Evolutionary conservation across 2,888 invertebrate genomes (phyloP), one percentile per base, ranked within the genome.

Genomic region (Zeuzera pyrina): DNA sequence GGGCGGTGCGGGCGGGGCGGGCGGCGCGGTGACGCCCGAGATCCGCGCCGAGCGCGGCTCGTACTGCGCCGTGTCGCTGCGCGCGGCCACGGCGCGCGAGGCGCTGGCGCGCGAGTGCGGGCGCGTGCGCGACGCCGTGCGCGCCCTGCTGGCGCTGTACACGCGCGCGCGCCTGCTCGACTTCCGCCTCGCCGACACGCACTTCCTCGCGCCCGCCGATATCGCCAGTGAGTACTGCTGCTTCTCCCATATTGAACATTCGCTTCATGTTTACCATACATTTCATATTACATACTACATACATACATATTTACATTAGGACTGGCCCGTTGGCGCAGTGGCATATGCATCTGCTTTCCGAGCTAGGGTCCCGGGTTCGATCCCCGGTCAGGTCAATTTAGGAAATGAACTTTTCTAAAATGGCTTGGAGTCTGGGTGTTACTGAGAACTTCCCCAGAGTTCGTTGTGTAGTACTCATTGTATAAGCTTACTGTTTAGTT

Each of bases 71-170:
- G 91, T 92, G 12, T 85, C 85, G 0, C 56, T 91, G 3, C 85
- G 89, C 1, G 81, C 79, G 15, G 78, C 85, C 13, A 85, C 85
- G 2, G 68, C 86, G 14, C 72, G 87, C 1, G 91, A 91, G 45
- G 83, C 85, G 2, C 87, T 93, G 4, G 77, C 86, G 30, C 73
- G 85, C 12, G 89, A 89, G 45, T 90, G 92, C 60, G 89, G 88
- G 47, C 87, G 91, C 41, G 84, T 97, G 29, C 85, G 93, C 1
- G 91, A 91, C 55, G 90, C 94, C 0, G 90, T 96, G 27, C 91
- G 94, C 34, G 89, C 91, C 41, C 79, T 97, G 3, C 88, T 98
- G 2, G 91, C 93, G 49, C 89, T 95, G 45, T 97, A 96, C 72
- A 91, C 92, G 30, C 88, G 92, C 47, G 91, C 94, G 0, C 91